Evolutionary conservation across 2,888 invertebrate species (phyloP), one percentile per base, ranked within the genome.

Genomic region (Euclidia mi): DNA sequence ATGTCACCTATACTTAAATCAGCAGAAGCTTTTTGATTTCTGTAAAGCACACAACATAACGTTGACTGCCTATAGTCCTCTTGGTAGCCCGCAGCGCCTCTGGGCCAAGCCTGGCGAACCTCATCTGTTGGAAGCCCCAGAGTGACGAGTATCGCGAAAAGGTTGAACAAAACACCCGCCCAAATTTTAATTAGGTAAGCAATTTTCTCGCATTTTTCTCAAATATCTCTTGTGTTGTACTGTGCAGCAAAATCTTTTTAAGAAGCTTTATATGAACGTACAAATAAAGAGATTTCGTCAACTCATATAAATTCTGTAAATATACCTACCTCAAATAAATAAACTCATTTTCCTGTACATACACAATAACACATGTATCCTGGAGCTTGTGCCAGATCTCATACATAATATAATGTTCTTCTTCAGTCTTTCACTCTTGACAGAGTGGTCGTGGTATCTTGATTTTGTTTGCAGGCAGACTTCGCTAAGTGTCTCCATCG

Each of bases 11-110:
- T 94, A 90, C 42, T 73, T 96, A 31, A 95, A 94, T 65, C 96
- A 97, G 78, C 93, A 94, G 53, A 95, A 95, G 71, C 82, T 97
- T 38, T 95, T 95, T 28, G 94, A 95, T 20, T 96, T 96, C 74
- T 96, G 97, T 82, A 95, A 95, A 61, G 89, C 95, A 14, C 89
- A 95, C 7, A 92, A 91, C 43, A 95, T 97, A 41, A 84, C 91
- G n/a, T 90, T 97, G 4, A 96, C 96, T 11, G 97, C 96, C 0
- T 97, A 97, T 81, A 96, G 96, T 76, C 97, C 97, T 0, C 91
- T 97, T 11, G 97, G 96, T 20, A 95, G 96, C n/a, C 96, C 96
- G 0, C 95, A 96, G 65, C 92, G 96, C 25, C 96, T 96, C 0
- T 96, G 95, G 95, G 95, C 95, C 2, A 94, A 95, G 59, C 95